phyloP scores from a whole-genome alignment of 2,888 invertebrate genomes.

The Tuta absoluta region DNA sequence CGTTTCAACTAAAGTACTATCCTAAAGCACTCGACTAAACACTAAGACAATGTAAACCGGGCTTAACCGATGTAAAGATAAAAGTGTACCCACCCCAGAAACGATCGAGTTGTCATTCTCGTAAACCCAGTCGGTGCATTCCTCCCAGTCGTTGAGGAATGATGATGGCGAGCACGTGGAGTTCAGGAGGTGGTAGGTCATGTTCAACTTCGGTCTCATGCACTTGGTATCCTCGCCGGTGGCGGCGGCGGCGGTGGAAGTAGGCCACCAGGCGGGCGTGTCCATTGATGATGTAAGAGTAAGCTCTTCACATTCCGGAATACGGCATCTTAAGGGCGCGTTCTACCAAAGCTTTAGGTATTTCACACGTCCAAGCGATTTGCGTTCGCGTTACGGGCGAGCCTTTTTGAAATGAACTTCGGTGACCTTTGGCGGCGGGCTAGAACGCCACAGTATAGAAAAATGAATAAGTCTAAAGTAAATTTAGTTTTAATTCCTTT shows the following conservation, averaged over 20 bases:
- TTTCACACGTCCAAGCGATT: too few species aligned
- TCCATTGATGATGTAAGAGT: constrained; percentile 40
- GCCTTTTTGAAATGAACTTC: too few species aligned
- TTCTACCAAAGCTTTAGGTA: too few species aligned
- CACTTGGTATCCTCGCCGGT: constrained; percentile 51
- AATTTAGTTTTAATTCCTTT: too few species aligned
- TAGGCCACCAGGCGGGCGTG: constrained; percentile 63
- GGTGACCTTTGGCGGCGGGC: too few species aligned
- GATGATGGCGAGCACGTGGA: constrained; percentile 54
- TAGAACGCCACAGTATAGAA: too few species aligned
- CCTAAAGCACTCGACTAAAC: too few species aligned
- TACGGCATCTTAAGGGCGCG: constrained; percentile 61
- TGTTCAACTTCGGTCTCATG: constrained; percentile 51
- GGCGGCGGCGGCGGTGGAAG: constrained; percentile 47
- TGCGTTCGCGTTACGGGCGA: too few species aligned
- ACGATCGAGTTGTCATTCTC: constrained; percentile 63
- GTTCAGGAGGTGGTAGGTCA: constrained; percentile 40
- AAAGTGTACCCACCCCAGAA: constrained; percentile 51
- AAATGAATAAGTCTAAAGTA: too few species aligned
- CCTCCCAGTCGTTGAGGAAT: constrained; percentile 49
- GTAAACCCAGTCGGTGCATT: constrained; percentile 65
- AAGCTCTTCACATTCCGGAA: constrained; percentile 59
- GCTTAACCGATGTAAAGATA: not conserved
- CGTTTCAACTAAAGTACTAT: too few species aligned
- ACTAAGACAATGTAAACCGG: too few species aligned